Evolutionary conservation across 2,797 vertebrate species (phyloP).

Genomic region (Phaenicophaeus curvirostris): DNA sequence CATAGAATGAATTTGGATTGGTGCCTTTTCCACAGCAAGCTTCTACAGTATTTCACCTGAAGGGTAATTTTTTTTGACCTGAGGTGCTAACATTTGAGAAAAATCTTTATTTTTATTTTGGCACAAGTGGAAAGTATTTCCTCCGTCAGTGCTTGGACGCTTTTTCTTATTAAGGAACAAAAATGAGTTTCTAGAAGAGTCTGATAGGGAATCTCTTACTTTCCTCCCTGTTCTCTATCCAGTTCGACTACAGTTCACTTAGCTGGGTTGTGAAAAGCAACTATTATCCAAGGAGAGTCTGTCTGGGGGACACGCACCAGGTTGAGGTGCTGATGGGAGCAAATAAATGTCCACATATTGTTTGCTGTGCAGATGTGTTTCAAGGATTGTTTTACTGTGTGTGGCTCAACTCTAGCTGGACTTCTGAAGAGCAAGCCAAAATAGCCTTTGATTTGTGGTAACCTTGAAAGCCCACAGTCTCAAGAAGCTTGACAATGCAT

Average conservation of each 20-base stretch:
- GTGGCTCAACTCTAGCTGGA: no score
- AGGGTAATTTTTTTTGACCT: not conserved
- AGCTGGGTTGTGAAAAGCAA: not conserved
- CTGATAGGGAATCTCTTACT: not conserved
- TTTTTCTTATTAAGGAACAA: not conserved
- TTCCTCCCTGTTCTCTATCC: not conserved
- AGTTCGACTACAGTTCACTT: not conserved
- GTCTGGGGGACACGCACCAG: not conserved
- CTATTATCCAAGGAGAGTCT: not conserved
- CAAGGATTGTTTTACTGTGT: no score
- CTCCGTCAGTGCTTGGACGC: not conserved
- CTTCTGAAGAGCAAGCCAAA: no score
- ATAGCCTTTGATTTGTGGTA: no score
- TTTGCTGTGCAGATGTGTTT: not conserved
- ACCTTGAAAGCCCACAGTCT: no score
- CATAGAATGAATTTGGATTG: rapidly evolving
- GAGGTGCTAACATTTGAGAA: not conserved
- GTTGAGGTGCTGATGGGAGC: not conserved
- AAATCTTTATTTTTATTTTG: not conserved
- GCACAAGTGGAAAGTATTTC: not conserved
- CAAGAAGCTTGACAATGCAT: no score
- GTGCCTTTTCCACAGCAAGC: not conserved
- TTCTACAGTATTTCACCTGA: not conserved
- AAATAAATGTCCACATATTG: not conserved
- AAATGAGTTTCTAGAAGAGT: not conserved